Base-by-base conservation (phyloP, 2,888 invertebrate species). In the Auanema freiburgensis region DNA sequence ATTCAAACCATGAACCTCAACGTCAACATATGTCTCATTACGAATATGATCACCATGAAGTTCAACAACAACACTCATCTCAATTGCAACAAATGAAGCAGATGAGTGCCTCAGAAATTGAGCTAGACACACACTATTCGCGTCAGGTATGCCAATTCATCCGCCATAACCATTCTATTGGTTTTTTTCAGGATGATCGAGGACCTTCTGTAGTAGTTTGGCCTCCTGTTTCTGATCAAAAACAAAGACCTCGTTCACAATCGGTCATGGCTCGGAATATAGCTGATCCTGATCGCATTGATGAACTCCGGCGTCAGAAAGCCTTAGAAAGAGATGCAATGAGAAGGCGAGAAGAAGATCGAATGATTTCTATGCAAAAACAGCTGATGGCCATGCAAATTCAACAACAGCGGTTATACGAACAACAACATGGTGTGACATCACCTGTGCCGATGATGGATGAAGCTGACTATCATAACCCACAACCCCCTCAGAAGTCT, bases 141-240 rank as follows among this genome's bases (percentile, higher is more conserved):
- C 14, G 18, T 50, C 58, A 23, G n/a, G 6, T 46, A 5, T 57
- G 57, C 1, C 16, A 46, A 18, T 44, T 21, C 10, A 21, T 5
- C 16, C 18, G 18, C 16, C 44, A 12, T n/a, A 46, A 5, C 6
- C 16, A 8, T 4, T 46, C 44, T 18, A 25, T 14, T n/a, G n/a
- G n/a, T n/a, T n/a, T 21, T 49, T 14, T 59, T 52, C 16, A 62
- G 65, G 62, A 65, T 16, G 73, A 71, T 3, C 18, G 52, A 55
- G 65, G 43, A 43, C 67, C 69, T 24, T 65, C 70, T 5, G 78
- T 82, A 6, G 79, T 83, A n/a, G 74, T 83, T 23, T 83, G 80
- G 83, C 80, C 80, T 16, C 81, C 80, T n/a, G 53, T 57, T 0
- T 63, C 65, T n/a, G 69, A 70, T 14, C 33, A 59, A 11, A 67